Evolutionary conservation across 2,888 invertebrate genomes (phyloP).

Genomic region (Dryadula phaetusa): DNA sequence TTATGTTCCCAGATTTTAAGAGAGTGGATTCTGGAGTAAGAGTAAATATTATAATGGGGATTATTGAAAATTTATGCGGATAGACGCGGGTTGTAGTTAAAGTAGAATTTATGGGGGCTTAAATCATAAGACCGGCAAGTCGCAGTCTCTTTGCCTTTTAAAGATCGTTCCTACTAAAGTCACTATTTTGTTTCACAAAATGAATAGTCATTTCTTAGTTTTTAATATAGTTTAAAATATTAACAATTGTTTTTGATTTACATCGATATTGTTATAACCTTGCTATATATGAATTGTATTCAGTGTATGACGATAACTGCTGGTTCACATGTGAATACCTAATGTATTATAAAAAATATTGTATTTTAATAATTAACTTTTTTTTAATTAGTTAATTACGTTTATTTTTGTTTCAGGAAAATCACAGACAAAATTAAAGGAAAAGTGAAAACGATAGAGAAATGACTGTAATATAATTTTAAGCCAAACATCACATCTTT

Average conservation of each 20-base stretch:
- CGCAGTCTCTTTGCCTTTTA: slow-evolving; percentile 1
- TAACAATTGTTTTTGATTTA: no score
- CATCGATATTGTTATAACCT: no score
- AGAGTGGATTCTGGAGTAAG: slow-evolving; percentile 20
- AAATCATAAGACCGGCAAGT: slow-evolving; percentile 27
- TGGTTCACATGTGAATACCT: no score
- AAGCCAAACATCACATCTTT: slow-evolving; percentile 66
- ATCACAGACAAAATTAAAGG: slow-evolving; percentile 76
- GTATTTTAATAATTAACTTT: no score
- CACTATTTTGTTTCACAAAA: not conserved
- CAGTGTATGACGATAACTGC: no score
- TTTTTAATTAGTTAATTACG: no score
- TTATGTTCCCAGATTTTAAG: slow-evolving; percentile 24
- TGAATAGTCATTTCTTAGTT: not conserved
- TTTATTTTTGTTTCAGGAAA: slow-evolving; percentile 66
- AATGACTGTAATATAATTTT: slow-evolving; percentile 57
- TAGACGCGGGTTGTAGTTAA: slow-evolving; percentile 22
- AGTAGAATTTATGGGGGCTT: slow-evolving; percentile 16
- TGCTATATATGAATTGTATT: no score
- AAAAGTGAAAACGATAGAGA: slow-evolving; percentile 59
- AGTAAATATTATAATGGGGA: slow-evolving; percentile 26
- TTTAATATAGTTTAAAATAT: not conserved
- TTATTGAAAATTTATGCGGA: slow-evolving; percentile 27
- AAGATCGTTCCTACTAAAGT: slow-evolving; percentile 11
- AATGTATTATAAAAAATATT: no score